Evolutionary conservation across 2,113 vertebrate species (phyloP).

Genomic region (Micronycteris hirsuta): DNA sequence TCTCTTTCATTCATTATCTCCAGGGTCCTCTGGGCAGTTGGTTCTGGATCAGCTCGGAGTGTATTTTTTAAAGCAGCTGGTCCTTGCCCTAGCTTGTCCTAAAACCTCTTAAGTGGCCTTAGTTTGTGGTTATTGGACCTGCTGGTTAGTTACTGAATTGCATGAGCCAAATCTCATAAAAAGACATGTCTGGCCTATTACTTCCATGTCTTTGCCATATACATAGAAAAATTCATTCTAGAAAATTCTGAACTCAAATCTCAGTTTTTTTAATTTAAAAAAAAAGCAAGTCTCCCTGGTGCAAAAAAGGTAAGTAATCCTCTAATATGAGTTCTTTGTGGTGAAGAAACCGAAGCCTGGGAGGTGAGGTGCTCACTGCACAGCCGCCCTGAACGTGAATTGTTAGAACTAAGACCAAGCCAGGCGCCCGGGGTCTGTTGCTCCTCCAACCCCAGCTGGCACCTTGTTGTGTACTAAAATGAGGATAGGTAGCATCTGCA

Average conservation of each 20-base stretch:
- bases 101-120: neutral
- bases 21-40: neutral
- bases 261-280: neutral
- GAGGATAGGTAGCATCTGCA: neutral
- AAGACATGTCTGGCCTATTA: neutral
- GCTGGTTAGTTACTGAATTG: neutral
- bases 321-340: neutral
- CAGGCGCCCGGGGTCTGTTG: neutral
- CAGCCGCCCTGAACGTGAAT: neutral
- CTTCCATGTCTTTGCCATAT: neutral
- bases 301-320: neutral
- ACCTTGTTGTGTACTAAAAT: neutral
- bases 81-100: neutral
- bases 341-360: neutral
- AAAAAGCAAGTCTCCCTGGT: neutral
- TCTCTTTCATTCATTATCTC: neutral
- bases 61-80: neutral
- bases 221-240: neutral
- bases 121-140: neutral
- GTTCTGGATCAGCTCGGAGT: neutral
- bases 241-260: slow-evolving; percentile 5
- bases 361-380: neutral
- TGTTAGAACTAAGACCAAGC: neutral
- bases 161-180: slow-evolving; percentile 3
- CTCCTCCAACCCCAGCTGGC: neutral